These are phyloP conservation scores for Neodiprion fabricii DNA, from an alignment of 1,140 invertebrate genomes.

Conservation along the genomic window DNA sequence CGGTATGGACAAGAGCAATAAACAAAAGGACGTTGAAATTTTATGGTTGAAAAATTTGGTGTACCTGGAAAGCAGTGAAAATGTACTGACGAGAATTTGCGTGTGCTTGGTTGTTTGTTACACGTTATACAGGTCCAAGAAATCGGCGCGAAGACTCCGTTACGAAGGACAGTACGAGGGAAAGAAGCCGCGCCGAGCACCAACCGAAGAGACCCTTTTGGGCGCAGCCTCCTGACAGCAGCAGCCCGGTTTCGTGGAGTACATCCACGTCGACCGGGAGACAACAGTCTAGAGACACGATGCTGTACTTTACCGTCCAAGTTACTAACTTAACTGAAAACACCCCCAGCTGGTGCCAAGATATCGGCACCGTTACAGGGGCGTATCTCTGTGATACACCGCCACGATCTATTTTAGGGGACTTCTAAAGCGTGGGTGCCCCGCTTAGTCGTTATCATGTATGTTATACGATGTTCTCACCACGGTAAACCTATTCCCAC, in stretches of 20 bases:
- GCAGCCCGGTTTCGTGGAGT: constrained; percentile 85
- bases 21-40: background rate
- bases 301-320: constrained; percentile 56
- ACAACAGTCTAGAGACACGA: constrained; percentile 74
- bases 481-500: too few species aligned
- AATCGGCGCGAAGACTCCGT: constrained; percentile 50
- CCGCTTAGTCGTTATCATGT: too few species aligned
- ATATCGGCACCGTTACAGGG: background rate
- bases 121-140: constrained; percentile 45
- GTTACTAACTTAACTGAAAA: constrained; percentile 17
- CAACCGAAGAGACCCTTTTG: constrained; percentile 61
- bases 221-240: constrained; percentile 75
- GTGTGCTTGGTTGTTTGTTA: constrained; percentile 5
- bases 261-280: constrained; percentile 87
- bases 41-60: background rate
- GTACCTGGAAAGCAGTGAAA: background rate
- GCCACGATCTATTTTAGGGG: background rate
- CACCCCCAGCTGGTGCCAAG: background rate
- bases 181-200: constrained; percentile 51
- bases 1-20: too few species aligned
- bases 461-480: too few species aligned
- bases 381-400: constrained; percentile 4
- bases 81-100: background rate
- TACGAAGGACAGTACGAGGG: constrained; percentile 49
- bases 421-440: too few species aligned